Conservation (phyloP, 2,888 invertebrate species). For the Ecliptopera silaceata region DNA sequence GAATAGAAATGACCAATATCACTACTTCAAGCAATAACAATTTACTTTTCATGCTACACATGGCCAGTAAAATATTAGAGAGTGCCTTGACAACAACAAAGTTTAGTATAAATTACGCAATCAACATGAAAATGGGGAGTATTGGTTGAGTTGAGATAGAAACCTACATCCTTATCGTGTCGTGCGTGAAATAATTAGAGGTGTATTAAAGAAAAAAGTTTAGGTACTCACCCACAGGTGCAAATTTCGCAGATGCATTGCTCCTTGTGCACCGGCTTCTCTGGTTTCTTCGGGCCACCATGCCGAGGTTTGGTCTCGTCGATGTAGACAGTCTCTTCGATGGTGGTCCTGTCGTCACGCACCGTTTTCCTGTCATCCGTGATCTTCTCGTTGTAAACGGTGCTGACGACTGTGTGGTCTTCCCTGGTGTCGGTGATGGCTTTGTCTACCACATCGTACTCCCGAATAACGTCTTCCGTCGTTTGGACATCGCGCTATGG, state of each 20-base stretch:
- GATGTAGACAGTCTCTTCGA: constrained; percentile 63
- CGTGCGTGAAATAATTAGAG: constrained; percentile 27
- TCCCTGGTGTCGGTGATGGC: constrained; percentile 76
- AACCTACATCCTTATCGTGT: constrained; percentile 27
- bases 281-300: constrained; percentile 73
- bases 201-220: not conserved
- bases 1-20: constrained; percentile 33
- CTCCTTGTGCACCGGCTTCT: constrained; percentile 83
- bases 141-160: not conserved
- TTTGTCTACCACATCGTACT: constrained; percentile 79
- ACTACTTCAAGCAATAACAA: no score
- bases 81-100: no score
- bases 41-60: no score
- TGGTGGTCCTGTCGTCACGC: constrained; percentile 72
- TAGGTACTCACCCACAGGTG: constrained; percentile 94
- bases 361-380: constrained; percentile 73
- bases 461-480: constrained; percentile 73
- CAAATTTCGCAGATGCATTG: constrained; percentile 95
- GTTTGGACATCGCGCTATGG: constrained; percentile 77
- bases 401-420: constrained; percentile 64
- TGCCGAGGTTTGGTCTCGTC: constrained; percentile 69
- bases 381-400: constrained; percentile 74
- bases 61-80: no score
- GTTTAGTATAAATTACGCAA: no score
- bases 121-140: no score